Percentiles rank a stretch among this genome's conserved stretches.
These are phyloP conservation scores for Drosophila miranda DNA, from an alignment of 1,140 invertebrate species.

Conservation along the genomic window DNA sequence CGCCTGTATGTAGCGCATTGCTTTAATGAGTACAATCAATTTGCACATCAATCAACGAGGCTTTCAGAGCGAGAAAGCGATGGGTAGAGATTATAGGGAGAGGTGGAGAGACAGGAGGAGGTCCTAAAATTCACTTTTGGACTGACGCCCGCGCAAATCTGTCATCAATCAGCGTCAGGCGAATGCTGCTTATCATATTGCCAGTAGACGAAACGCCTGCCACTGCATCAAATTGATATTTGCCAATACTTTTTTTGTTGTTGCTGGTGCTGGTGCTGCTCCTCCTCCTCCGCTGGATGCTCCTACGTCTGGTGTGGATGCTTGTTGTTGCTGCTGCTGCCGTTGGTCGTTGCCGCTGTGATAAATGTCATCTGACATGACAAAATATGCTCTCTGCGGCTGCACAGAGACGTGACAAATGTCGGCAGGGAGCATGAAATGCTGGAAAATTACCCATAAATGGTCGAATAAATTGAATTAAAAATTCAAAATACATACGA, in stretches of 20 bases:
- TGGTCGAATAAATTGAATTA: constrained; percentile 47
- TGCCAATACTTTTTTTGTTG: constrained; percentile 56
- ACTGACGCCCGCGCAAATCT: constrained; percentile 12
- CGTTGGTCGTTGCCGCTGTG: constrained; percentile 15
- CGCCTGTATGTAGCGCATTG: background rate
- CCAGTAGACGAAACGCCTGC: constrained; percentile 25
- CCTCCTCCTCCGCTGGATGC: no score
- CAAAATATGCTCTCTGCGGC: constrained; percentile 43
- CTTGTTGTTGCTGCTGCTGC: constrained; percentile 15
- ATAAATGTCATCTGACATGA: constrained; percentile 42
- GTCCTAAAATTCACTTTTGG: constrained; percentile 35
- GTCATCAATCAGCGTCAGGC: constrained; percentile 62
- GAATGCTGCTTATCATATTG: constrained; percentile 46
- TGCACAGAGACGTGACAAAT: constrained; percentile 17
- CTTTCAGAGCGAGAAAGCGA: background rate
- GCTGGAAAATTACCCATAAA: constrained; percentile 21
- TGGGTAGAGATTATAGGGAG: background rate
- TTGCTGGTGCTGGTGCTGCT: no score
- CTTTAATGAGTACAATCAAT: constrained; percentile 17
- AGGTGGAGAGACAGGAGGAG: constrained; percentile 10
- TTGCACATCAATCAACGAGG: constrained; percentile 42
- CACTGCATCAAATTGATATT: constrained; percentile 68
- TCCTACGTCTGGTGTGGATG: constrained; percentile 3
- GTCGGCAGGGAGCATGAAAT: constrained; percentile 13
- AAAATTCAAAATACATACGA: constrained; percentile 4